These are phyloP conservation scores for Chaetophractus vellerosus DNA, from an alignment of 2,797 vertebrate genomes.

Conservation along the genomic window DNA sequence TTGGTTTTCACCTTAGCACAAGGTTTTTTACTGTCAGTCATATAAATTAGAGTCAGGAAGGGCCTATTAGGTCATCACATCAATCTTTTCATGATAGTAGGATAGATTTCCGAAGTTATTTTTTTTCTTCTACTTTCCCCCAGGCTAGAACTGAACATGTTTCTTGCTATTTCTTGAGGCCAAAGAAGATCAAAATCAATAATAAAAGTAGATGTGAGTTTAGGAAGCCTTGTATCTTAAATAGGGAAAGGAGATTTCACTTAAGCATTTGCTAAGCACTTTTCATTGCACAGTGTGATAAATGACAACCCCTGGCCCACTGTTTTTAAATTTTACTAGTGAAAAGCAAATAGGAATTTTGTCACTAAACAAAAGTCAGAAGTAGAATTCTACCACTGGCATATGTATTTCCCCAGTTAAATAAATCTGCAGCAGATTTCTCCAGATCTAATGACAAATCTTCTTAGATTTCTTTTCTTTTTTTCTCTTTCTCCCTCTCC, in stretches of 20 bases:
- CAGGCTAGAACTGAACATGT: neutral
- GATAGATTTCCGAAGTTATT: neutral
- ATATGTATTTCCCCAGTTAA: slow-evolving; percentile 15
- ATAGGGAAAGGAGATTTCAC: neutral
- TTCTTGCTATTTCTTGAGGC: slow-evolving; percentile 50
- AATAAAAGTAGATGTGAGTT: slow-evolving; percentile 38
- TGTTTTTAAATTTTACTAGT: neutral
- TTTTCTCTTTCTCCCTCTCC: neutral
- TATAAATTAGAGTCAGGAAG: slow-evolving; percentile 59
- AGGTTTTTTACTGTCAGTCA: slow-evolving; percentile 8
- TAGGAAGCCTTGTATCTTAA: slow-evolving; percentile 28
- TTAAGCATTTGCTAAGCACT: neutral
- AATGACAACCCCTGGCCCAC: neutral
- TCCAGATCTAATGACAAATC: neutral
- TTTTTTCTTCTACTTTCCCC: neutral
- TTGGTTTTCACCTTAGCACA: slow-evolving; percentile 60
- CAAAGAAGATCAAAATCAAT: slow-evolving; percentile 63
- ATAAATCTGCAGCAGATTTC: slow-evolving; percentile 15
- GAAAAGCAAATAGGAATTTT: slow-evolving; percentile 47
- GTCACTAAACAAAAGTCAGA: slow-evolving; percentile 6
- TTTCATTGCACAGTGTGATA: slow-evolving; percentile 1
- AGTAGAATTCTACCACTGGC: neutral
- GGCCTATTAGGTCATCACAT: slow-evolving; percentile 40
- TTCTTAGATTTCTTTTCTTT: slow-evolving; percentile 17
- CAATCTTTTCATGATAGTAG: slow-evolving; percentile 12